Conservation (phyloP, 2,888 invertebrate genomes). For the Aleiodes alternator region DNA sequence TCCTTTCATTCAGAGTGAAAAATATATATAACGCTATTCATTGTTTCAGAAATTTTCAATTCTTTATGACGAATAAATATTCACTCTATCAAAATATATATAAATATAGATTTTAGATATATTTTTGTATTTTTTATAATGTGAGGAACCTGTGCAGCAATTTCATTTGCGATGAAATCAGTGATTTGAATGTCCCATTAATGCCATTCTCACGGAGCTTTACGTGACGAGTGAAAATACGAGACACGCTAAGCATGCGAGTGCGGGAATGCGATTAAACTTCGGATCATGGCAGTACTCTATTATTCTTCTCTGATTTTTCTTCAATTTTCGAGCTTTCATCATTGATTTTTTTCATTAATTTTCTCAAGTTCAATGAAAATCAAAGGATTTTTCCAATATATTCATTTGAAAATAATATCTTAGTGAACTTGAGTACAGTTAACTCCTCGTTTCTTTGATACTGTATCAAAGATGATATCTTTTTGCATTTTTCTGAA, state of each 20-base stretch:
- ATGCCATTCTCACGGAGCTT: conserved; percentile 36
- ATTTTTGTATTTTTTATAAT: conserved; percentile 16
- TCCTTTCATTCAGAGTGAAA: background rate
- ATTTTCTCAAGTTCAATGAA: background rate
- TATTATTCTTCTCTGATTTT: conserved; percentile 22
- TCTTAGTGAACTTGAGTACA: no score
- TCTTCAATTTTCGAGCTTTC: conserved; percentile 7
- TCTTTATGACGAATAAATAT: conserved; percentile 14
- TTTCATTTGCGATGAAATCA: conserved; percentile 27
- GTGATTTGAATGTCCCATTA: conserved; percentile 38
- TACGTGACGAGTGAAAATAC: conserved; percentile 28
- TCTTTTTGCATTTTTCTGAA: no score
- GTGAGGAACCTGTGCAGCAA: background rate
- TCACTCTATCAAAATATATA: background rate
- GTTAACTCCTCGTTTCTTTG: no score
- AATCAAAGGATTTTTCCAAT: no score
- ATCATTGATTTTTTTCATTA: background rate
- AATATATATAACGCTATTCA: background rate
- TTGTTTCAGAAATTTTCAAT: background rate
- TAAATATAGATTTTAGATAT: no score
- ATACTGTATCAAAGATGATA: no score
- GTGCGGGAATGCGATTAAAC: conserved; percentile 53
- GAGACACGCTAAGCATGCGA: conserved; percentile 43
- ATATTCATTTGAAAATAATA: background rate
- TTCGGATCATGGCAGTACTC: conserved; percentile 31